Evolutionary conservation across 2,113 vertebrate species (phyloP).

Genomic region (Thymallus thymallus): DNA sequence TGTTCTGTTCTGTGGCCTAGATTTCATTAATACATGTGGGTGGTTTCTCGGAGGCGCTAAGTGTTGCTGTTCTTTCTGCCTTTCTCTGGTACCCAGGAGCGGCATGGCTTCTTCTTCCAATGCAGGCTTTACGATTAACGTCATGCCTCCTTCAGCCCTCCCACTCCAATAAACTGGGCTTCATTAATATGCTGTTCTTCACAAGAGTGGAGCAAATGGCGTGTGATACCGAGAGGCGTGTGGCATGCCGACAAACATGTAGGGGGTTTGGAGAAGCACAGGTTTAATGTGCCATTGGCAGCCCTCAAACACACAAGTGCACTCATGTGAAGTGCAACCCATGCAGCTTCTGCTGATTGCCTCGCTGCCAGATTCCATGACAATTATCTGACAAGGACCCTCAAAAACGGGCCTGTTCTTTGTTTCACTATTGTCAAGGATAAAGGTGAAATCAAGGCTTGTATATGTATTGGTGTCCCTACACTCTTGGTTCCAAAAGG

Average conservation of each 20-base stretch:
- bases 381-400: neutral
- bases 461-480: neutral
- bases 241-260: neutral
- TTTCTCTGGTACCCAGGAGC: neutral
- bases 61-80: neutral
- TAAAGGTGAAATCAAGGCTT: neutral
- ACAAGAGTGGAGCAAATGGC: neutral
- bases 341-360: neutral
- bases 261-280: neutral
- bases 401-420: neutral
- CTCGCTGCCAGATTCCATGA: neutral
- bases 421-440: slow-evolving; percentile 18
- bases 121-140: neutral
- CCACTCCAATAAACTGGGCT: slow-evolving; percentile 4
- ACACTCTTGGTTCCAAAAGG: neutral
- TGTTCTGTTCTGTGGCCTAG: neutral
- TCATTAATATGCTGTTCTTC: slow-evolving; percentile 7
- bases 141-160: neutral
- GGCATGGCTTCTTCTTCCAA: neutral
- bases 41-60: neutral
- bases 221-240: neutral
- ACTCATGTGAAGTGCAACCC: slow-evolving; percentile 4
- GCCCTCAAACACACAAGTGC: slow-evolving; percentile 4
- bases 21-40: neutral
- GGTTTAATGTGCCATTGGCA: slow-evolving; percentile 5